Percentiles rank a stretch among this genome's conserved stretches.
phyloP scores from a whole-genome alignment of 2,797 vertebrate genomes.

The Ptychadena robeensis region DNA sequence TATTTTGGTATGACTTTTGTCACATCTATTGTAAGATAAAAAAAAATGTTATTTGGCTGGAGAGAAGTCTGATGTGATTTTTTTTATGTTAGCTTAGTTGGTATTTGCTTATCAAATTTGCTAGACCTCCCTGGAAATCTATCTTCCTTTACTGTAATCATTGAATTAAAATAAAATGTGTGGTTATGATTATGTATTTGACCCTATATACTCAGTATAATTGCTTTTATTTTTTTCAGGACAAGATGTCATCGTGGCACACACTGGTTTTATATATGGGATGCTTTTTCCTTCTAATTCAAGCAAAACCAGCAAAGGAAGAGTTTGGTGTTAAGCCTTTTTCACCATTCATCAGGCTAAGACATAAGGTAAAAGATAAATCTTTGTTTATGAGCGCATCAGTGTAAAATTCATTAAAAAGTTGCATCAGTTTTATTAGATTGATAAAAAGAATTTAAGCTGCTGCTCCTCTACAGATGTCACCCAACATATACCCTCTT shows the following conservation, averaged over 20 bases:
- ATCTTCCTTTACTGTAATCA: neutral
- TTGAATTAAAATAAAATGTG: too few species aligned
- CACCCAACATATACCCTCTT: too few species aligned
- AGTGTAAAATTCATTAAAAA: neutral
- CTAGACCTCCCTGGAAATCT: neutral
- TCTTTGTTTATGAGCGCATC: neutral
- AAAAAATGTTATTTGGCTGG: neutral
- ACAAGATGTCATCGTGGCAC: conserved; percentile 43
- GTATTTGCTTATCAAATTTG: neutral
- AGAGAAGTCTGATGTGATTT: neutral
- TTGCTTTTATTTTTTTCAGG: conserved; percentile 31
- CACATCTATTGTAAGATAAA: neutral
- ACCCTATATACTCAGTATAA: neutral
- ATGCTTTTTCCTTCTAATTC: conserved; percentile 33
- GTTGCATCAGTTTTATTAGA: too few species aligned
- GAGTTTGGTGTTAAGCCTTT: conserved; percentile 50
- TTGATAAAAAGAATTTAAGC: too few species aligned
- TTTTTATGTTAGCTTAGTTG: neutral
- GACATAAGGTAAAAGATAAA: conserved; percentile 54
- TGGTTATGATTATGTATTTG: too few species aligned
- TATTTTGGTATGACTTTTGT: too few species aligned
- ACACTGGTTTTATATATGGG: conserved; percentile 31
- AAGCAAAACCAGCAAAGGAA: conserved; percentile 52
- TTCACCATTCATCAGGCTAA: conserved; percentile 43
- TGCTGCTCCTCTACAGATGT: too few species aligned